phyloP scores from a whole-genome alignment of 1,140 invertebrate genomes.

The Drosophila pruinosa region DNA sequence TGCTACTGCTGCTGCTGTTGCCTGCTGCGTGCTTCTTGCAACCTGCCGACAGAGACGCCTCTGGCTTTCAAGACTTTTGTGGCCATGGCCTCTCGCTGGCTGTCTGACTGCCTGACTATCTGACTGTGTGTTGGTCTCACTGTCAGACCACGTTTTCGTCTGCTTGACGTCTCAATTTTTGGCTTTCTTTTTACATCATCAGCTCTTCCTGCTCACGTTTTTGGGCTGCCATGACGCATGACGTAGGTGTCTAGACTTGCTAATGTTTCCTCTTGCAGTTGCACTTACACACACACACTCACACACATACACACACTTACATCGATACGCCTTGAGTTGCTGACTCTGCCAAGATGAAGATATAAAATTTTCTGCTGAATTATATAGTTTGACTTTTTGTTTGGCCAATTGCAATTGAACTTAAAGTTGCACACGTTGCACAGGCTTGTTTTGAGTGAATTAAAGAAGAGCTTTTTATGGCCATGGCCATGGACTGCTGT shows the following conservation, averaged over 20 bases:
- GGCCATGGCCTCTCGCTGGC: constrained; percentile 26
- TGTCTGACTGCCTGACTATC: background rate
- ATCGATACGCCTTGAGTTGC: background rate
- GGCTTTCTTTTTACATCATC: constrained; percentile 52
- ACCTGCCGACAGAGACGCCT: background rate
- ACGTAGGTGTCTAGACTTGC: constrained; percentile 82
- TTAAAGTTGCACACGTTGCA: constrained; percentile 37
- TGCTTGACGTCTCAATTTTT: constrained; percentile 79
- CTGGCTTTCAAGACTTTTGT: constrained; percentile 31
- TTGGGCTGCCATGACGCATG: constrained; percentile 71
- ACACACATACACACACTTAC: constrained; percentile 8
- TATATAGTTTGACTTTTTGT: constrained; percentile 56
- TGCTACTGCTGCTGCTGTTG: no score
- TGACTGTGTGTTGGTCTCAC: background rate
- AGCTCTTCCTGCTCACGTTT: constrained; percentile 60
- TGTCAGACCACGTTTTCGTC: constrained; percentile 49
- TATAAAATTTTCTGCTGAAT: constrained; percentile 74
- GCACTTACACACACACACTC: constrained; percentile 18
- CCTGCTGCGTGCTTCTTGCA: background rate
- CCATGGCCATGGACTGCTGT: background rate
- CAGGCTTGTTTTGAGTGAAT: constrained; percentile 19
- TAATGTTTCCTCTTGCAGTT: constrained; percentile 79
- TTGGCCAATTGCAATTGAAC: constrained; percentile 43
- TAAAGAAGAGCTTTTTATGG: constrained; percentile 6
- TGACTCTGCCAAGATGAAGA: constrained; percentile 57